Conservation (phyloP, 2,888 invertebrate genomes). For the Osedax fenrisi region DNA sequence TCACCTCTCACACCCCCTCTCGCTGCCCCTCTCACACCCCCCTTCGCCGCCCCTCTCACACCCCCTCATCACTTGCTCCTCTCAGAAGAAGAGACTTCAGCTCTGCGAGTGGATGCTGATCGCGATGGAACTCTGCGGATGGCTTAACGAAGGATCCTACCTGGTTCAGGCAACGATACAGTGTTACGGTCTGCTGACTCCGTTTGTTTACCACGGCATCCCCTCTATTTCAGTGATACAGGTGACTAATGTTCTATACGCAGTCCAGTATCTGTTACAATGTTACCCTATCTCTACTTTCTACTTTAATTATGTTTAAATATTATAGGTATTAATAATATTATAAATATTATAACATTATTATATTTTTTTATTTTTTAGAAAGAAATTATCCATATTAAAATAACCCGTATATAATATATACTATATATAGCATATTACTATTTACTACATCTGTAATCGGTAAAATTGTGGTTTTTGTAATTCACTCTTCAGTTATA, state of each 20-base stretch:
- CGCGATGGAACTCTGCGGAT: slow-evolving; percentile 47
- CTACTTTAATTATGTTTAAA: too few relatives aligned
- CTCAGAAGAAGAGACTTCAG: slow-evolving; percentile 43
- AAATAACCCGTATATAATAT: too few relatives aligned
- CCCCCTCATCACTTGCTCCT: not conserved
- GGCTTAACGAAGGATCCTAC: slow-evolving; percentile 48
- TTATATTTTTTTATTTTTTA: not conserved
- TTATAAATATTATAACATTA: too few relatives aligned
- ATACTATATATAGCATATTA: too few relatives aligned
- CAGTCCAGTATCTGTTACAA: too few relatives aligned
- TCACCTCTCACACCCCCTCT: too few relatives aligned
- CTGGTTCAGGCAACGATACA: slow-evolving; percentile 48
- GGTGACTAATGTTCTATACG: slow-evolving; percentile 39
- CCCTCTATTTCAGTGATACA: slow-evolving; percentile 45
- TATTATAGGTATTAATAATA: too few relatives aligned
- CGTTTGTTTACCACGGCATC: slow-evolving; percentile 48
- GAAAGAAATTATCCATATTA: too few relatives aligned
- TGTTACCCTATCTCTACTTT: too few relatives aligned
- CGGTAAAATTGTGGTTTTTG: too few relatives aligned
- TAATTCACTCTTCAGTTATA: too few relatives aligned
- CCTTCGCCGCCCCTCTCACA: not conserved
- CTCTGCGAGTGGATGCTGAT: slow-evolving; percentile 49
- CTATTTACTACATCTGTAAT: too few relatives aligned
- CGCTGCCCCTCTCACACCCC: not conserved
- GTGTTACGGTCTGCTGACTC: slow-evolving; percentile 49